Conservation (phyloP, 2,113 vertebrate genomes). For the human (Homo sapiens) region GRCh38 chr1:44666001-44666500, state of each 20-base stretch:
- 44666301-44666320: background rate
- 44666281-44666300: background rate
- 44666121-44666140: background rate
- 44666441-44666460: background rate
- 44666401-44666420: background rate
- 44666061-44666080: background rate
- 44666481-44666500: background rate
- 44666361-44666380: background rate
- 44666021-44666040: slow-evolving; percentile 33
- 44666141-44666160: background rate
- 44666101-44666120: background rate
- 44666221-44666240: background rate
- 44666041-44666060: background rate
- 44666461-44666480: background rate
- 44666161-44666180: slow-evolving; percentile 18
- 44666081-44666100: slow-evolving; percentile 39
- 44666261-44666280: background rate
- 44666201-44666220: background rate
- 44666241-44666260: background rate
- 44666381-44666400: background rate
- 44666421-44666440: background rate
- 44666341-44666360: background rate
- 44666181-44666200: background rate
- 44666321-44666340: background rate
- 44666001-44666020: background rate